phyloP scores from a whole-genome alignment of 1,140 invertebrate genomes.

The Ditylenchus dipsaci region DNA sequence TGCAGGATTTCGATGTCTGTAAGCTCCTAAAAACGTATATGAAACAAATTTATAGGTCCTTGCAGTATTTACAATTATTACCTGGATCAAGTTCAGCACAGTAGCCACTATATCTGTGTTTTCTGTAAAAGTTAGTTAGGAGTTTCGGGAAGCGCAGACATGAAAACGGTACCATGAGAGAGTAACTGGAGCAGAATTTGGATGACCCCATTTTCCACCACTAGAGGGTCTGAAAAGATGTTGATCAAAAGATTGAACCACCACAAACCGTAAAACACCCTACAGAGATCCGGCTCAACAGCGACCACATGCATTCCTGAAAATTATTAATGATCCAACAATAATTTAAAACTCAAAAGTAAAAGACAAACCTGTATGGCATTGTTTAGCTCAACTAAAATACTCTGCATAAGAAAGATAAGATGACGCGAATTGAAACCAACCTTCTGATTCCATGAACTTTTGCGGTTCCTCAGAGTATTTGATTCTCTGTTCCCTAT shows the following conservation, averaged over 20 bases:
- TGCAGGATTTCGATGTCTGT: constrained; percentile 91
- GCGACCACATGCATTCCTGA: constrained; percentile 81
- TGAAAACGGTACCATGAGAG: constrained; percentile 72
- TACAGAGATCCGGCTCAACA: constrained; percentile 90
- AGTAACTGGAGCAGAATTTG: constrained; percentile 85
- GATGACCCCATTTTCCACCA: constrained; percentile 78
- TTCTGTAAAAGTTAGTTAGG: constrained; percentile 62
- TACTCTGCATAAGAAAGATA: too few species aligned
- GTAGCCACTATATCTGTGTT: constrained; percentile 77
- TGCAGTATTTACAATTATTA: constrained; percentile 39
- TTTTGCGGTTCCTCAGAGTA: constrained; percentile 90
- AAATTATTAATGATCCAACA: constrained; percentile 7
- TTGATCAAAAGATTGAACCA: too few species aligned
- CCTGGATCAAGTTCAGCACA: constrained; percentile 72
- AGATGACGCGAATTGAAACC: too few species aligned
- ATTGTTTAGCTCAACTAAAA: constrained; percentile 76
- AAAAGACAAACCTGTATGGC: constrained; percentile 68
- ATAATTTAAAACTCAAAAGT: constrained; percentile 13
- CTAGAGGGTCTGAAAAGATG: too few species aligned
- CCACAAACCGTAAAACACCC: constrained; percentile 65
- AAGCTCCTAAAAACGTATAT: constrained; percentile 73
- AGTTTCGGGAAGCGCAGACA: too few species aligned
- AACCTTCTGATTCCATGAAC: constrained; percentile 93
- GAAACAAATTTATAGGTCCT: constrained; percentile 45
- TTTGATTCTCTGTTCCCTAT: constrained; percentile 97